These are phyloP conservation scores for Oreocharis arfaki DNA, from an alignment of 2,113 vertebrate genomes.

Conservation along the genomic window DNA sequence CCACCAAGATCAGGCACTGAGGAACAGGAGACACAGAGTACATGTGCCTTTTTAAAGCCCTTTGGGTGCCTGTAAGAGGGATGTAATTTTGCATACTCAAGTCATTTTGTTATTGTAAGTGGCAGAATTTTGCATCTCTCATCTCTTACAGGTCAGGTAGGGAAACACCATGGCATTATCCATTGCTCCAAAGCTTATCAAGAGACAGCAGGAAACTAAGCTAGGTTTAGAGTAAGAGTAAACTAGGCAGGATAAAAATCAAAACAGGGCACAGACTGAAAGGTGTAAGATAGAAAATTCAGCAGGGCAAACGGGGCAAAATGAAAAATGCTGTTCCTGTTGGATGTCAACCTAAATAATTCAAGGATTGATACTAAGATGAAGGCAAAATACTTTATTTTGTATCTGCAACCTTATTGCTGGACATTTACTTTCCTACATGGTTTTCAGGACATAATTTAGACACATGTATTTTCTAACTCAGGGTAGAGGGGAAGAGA, in stretches of 20 bases:
- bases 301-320: background rate
- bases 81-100: background rate
- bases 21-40: background rate
- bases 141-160: background rate
- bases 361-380: background rate
- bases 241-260: background rate
- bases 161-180: background rate
- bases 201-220: background rate
- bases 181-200: background rate
- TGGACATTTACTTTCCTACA: background rate
- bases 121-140: background rate
- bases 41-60: slow-evolving; percentile 18
- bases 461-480: background rate
- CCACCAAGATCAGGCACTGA: background rate
- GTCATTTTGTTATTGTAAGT: background rate
- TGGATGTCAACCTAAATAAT: background rate
- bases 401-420: background rate
- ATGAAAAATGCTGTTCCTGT: background rate
- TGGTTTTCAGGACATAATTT: background rate
- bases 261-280: background rate
- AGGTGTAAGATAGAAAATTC: background rate
- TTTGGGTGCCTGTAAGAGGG: background rate
- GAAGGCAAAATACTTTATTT: background rate
- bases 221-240: background rate
- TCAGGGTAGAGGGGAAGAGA: background rate